These are phyloP conservation scores for Panagrolaimus sp. DNA, from an alignment of 1,140 invertebrate species.

Conservation along the genomic window DNA sequence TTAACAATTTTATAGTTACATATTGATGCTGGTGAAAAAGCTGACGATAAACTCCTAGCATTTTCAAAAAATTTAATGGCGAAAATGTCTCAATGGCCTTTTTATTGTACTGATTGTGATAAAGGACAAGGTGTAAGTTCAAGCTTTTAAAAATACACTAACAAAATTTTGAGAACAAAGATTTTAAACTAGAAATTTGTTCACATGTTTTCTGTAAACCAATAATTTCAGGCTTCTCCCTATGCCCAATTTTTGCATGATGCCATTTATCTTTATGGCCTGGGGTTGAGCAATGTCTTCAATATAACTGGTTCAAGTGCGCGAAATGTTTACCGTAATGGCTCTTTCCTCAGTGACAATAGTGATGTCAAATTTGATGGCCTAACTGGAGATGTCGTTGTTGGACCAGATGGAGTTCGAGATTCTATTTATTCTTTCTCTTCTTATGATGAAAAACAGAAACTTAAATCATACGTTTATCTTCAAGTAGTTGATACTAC, in stretches of 20 bases:
- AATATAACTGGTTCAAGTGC: neutral
- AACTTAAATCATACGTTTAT: neutral
- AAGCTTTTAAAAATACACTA: too few relatives aligned
- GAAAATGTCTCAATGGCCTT: slow-evolving; percentile 8
- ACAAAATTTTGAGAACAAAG: too few relatives aligned
- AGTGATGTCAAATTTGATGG: slow-evolving; percentile 2
- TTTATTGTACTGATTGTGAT: slow-evolving; percentile 11
- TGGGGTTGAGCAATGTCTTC: neutral
- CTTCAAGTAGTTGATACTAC: neutral
- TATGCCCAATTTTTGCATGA: slow-evolving; percentile 7
- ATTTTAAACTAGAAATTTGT: neutral
- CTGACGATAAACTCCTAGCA: neutral
- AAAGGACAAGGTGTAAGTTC: slow-evolving; percentile 10
- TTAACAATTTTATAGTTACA: neutral
- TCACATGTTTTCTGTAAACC: neutral
- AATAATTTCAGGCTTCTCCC: neutral
- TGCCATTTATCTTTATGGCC: slow-evolving; percentile 7
- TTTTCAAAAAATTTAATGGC: neutral
- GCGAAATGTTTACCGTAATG: neutral
- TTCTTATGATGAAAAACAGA: neutral
- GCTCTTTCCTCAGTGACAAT: neutral
- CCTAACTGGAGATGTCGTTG: neutral
- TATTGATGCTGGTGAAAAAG: neutral
- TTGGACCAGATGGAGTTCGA: neutral
- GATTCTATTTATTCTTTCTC: neutral